These are phyloP conservation scores for Drosophila novamexicana DNA, from an alignment of 1,140 invertebrate species.

Conservation along the genomic window DNA sequence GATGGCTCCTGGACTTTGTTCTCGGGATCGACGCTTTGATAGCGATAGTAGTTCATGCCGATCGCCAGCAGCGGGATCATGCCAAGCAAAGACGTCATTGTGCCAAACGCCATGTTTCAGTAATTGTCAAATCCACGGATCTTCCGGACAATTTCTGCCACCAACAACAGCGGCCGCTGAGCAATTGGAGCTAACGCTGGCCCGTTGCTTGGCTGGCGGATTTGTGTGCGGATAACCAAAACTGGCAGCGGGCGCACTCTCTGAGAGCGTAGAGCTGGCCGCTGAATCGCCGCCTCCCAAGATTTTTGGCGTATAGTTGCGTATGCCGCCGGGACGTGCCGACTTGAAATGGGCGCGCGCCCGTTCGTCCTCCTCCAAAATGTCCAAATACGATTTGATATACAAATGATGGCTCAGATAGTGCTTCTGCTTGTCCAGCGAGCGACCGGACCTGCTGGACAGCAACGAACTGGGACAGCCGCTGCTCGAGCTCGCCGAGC, in stretches of 20 bases:
- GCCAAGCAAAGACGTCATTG: constrained; percentile 87
- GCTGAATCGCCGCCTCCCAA: constrained; percentile 81
- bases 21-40: constrained; percentile 92
- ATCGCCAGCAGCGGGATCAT: constrained; percentile 92
- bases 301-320: constrained; percentile 89
- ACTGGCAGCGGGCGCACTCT: constrained; percentile 63
- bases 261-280: constrained; percentile 45
- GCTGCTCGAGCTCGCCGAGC: constrained; percentile 67
- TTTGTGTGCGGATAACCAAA: constrained; percentile 18
- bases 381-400: constrained; percentile 87
- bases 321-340: constrained; percentile 86
- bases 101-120: constrained; percentile 84
- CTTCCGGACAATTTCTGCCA: constrained; percentile 56
- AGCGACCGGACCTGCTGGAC: constrained; percentile 84
- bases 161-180: constrained; percentile 15
- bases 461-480: constrained; percentile 60
- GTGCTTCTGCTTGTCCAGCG: constrained; percentile 85
- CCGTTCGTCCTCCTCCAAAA: constrained; percentile 85
- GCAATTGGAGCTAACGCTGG: constrained; percentile 15
- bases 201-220: constrained; percentile 18
- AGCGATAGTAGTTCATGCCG: constrained; percentile 92
- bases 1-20: constrained; percentile 89
- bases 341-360: constrained; percentile 83
- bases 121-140: constrained; percentile 84
- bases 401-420: constrained; percentile 87